phyloP scores from a whole-genome alignment of 2,113 vertebrate species.

The Lipophrys pholis region DNA sequence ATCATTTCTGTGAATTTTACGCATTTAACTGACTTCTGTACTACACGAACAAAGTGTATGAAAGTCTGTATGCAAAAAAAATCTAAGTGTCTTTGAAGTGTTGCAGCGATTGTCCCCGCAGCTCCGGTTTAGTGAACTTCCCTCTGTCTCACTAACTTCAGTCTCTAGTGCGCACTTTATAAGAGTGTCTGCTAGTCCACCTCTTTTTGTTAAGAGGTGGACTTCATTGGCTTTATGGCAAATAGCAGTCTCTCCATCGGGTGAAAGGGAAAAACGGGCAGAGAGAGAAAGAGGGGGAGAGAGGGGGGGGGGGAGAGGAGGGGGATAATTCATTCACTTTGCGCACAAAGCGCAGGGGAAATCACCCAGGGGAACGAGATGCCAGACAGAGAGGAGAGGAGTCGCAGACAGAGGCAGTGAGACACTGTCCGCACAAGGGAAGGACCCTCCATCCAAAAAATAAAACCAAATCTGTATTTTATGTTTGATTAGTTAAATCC shows the following conservation, averaged over 20 bases:
- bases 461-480: not conserved
- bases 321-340: conserved; percentile 80
- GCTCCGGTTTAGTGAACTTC: conserved; percentile 46
- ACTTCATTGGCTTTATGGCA: conserved; percentile 79
- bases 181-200: conserved; percentile 70
- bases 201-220: conserved; percentile 76
- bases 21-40: too few relatives aligned
- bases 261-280: conserved; percentile 39
- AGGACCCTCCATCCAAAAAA: not conserved
- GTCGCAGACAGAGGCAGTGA: conserved; percentile 8
- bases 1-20: not conserved
- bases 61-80: too few relatives aligned
- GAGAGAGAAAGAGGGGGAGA: conserved; percentile 12
- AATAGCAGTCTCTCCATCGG: conserved; percentile 70
- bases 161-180: conserved; percentile 67
- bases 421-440: conserved; percentile 22
- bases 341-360: conserved; percentile 80
- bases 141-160: conserved; percentile 54
- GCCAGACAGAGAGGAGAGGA: conserved; percentile 46
- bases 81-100: too few relatives aligned
- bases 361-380: conserved; percentile 76
- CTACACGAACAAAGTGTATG: too few relatives aligned
- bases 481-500: not conserved
- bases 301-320: conserved; percentile 26
- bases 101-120: not conserved